Evolutionary conservation across 2,888 invertebrate species (phyloP), one percentile per base, ranked within the genome.

Genomic region (Myopa testacea): DNA sequence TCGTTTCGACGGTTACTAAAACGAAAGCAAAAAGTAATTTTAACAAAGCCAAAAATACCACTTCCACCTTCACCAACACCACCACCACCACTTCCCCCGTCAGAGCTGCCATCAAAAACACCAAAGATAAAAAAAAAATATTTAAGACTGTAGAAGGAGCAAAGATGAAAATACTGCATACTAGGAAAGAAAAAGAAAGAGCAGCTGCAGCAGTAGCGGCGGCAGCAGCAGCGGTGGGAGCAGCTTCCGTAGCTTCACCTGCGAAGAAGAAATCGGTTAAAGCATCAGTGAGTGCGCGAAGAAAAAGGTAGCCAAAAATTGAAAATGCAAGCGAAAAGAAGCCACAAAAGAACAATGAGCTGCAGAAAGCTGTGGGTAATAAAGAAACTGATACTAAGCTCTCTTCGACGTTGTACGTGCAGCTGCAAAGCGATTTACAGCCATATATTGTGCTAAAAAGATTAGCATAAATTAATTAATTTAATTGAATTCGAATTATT

Each of bases 91-190:
- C 55, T 26, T 16, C 37, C 37, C 0, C 55, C 16, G 5, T 55
- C 14, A 55, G 14, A 0, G 55, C 55, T 16, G 55, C 55, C 16
- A 55, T n/a, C 55, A 55, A 55, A 16, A 55, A 55, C 55, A 65
- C 55, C 26, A 34, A 45, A 70, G 52, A 52, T 34, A 70, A 73
- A n/a, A 16, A 38, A 34, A 55, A 67, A n/a, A n/a, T 67, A 14
- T 8, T 75, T 1, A 75, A 52, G 58, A 75, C 67, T 67, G 16
- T 55, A 6, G 34, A 68, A 58, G 75, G 75, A 52, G 67, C 58
- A 52, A 75, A 58, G 55, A 67, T 75, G 52, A 75, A 75, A 65
- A 19, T 52, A 34, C 14, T 75, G 3, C 3, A 70, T 34, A 55
- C 26, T 1, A 52, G 26, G 8, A 52, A 70, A n/a, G 26, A 62